Base-by-base conservation (phyloP, 2,888 invertebrate species). In the Sialis fuliginosa region DNA sequence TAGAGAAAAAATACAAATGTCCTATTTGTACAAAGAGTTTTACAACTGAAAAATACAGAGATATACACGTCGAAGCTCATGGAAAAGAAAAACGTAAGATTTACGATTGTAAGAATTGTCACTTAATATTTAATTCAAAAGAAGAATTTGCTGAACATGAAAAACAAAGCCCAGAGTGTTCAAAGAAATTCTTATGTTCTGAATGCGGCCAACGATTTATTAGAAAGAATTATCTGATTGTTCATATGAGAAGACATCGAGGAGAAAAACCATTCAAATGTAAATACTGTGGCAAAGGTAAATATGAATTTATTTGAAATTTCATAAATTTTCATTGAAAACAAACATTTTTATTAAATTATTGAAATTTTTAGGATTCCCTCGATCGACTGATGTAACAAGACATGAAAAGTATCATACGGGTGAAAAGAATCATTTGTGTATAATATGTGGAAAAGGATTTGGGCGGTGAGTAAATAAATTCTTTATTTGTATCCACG, bases 191-290 rank as follows among this genome's bases (percentile, higher is more conserved):
- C 54, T 60, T 75, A 22, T 75, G 74, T 53, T 74, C 72, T 5
- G 73, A 74, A 51, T 75, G 74, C 52, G 74, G 74, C 1, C 69
- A 72, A 51, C 54, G 72, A 47, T 75, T 75, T 55, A 70, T 72
- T 30, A 61, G 74, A 13, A 73, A 74, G 49, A 74, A 74, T 57
- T 74, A 74, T 60, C 58, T 75, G 45, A 67, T 72, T 10, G 68
- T 68, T 13, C 74, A 75, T 52, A 74, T 74, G 74, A 59, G 74
- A 10, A 59, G 74, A 37, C 74, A 75, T 57, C 66, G 71, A 32
- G 74, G 74, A 4, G 73, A 74, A 52, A 75, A 75, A 52, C 74
- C 74, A 0, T 74, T 72, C 55, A 74, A 73, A 56, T 75, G 74
- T 54, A 68, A 69, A 55, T 75, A 63, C 56, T 75, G 74, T 52